phyloP scores from a whole-genome alignment of 2,797 vertebrate genomes.

The Leptoclinus maculatus region DNA sequence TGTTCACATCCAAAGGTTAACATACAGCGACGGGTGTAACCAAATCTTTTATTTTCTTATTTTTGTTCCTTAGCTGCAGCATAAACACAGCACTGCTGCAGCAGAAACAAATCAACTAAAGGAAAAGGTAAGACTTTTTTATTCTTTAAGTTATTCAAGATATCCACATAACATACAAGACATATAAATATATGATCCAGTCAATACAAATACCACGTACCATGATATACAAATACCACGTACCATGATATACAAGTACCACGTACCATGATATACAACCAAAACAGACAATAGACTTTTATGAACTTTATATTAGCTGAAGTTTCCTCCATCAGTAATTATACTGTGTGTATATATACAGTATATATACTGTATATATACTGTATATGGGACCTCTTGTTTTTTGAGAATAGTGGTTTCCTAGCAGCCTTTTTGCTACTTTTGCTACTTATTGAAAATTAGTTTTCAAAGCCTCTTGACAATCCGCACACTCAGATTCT shows the following conservation, averaged over 20 bases:
- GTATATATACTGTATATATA: no score
- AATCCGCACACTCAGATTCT: not conserved
- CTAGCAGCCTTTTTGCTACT: not conserved
- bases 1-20: not conserved
- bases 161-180: not conserved
- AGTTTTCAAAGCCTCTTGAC: not conserved
- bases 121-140: slow-evolving; percentile 83
- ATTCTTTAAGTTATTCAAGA: not conserved
- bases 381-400: not conserved
- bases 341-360: not conserved
- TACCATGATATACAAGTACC: not conserved
- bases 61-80: slow-evolving; percentile 84
- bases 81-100: slow-evolving; percentile 87
- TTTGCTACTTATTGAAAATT: not conserved
- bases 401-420: not conserved
- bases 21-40: not conserved
- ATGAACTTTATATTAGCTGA: not conserved
- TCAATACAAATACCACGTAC: not conserved
- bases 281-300: not conserved
- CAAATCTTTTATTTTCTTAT: slow-evolving; percentile 21
- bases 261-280: not conserved
- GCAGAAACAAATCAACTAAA: slow-evolving; percentile 89
- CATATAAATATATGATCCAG: not conserved
- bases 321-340: not conserved
- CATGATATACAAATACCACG: not conserved